A percentile compares a stretch with the other conserved stretches of the same genome.
Conservation (phyloP, 2,113 vertebrate species). For the rat (Rattus norvegicus) region GRCr8 NC_086024.1:32642001-32642500, state of each 20-base stretch:
- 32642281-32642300: not conserved
- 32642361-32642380: not conserved
- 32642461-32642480: not conserved
- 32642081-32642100: not conserved
- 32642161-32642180: not conserved
- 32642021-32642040: not conserved
- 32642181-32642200: not conserved
- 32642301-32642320: not conserved
- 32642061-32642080: not conserved
- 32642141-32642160: not conserved
- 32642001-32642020: no score
- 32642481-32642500: not conserved
- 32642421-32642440: not conserved
- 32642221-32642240: not conserved
- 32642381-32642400: not conserved
- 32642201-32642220: not conserved
- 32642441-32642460: not conserved
- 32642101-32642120: not conserved
- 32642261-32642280: not conserved
- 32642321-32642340: not conserved
- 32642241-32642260: not conserved
- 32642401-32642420: not conserved
- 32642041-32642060: not conserved
- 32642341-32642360: not conserved
- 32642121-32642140: not conserved